Base-by-base conservation (phyloP, 2,113 vertebrate genomes). In the Saimiri boliviensis region DNA sequence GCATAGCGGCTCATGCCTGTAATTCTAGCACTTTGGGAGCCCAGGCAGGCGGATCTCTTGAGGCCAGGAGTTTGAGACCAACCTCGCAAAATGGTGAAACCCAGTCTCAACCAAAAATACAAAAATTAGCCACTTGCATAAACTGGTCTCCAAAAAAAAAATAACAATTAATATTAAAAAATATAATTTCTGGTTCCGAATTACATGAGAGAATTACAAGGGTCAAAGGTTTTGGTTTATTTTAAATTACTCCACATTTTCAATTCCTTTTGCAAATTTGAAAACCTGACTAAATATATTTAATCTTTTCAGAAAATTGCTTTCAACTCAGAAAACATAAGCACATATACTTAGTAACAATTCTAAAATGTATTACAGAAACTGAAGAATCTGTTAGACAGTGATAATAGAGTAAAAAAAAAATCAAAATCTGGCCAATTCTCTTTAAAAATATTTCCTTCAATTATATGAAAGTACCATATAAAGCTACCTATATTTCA, bases 311-410 rank as follows among this genome's bases (percentile, higher is more conserved):
- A 81, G 42, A 58, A 82, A 42, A 37, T 30, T 95, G 83, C 13
- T 37, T 90, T 91, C 17, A 86, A 94, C 47, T 95, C 37, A 94
- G 60, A 90, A 90, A 95, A 93, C 25, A 45, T 85, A 23, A 93
- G 40, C 20, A 47, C 92, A 85, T 30, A 91, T 70, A 30, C 10
- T 86, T 82, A 94, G 66, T 40, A 27, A 25, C 25, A 89, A 63
- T 74, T 86, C 27, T 79, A 83, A 84, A 88, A 89, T 63, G 25
- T 77, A 76, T 82, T 73, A 86, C 35, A 54, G 30, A 52, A 71
- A 89, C 20, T 93, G 6, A 21, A 56, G 25, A 93, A 93, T 74
- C 16, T 73, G 4, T 85, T 77, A 68, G 90, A 74, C 25, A 90
- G 40, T 86, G 70, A n/a, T 71, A 91, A 42, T 16, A 88, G 9